These are phyloP conservation scores for Microplitis deprimator DNA, from an alignment of 2,888 invertebrate genomes.

Conservation along the genomic window DNA sequence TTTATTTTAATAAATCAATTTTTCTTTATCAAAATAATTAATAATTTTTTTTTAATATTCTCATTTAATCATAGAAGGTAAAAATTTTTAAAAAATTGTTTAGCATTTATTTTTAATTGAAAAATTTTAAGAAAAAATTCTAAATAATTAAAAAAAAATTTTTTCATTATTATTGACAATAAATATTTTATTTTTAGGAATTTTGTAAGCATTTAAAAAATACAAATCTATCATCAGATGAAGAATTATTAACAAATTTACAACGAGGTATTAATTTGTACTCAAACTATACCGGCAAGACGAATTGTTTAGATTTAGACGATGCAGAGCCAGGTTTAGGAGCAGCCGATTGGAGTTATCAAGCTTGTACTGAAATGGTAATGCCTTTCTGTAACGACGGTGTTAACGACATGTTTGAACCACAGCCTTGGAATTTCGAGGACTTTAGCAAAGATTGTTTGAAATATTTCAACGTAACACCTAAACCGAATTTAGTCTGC, in stretches of 20 bases:
- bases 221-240: constrained; percentile 52
- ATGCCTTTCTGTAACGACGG: constrained; percentile 93
- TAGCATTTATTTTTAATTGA: too few species aligned
- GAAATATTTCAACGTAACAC: constrained; percentile 79
- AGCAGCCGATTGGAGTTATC: constrained; percentile 83
- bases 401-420: constrained; percentile 87
- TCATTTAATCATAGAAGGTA: too few species aligned
- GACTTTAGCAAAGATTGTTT: constrained; percentile 79
- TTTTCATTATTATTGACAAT: too few species aligned
- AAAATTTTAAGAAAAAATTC: too few species aligned
- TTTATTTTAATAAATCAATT: neutral
- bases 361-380: constrained; percentile 97
- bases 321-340: constrained; percentile 76
- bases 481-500: constrained; percentile 79
- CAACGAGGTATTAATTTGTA: constrained; percentile 82
- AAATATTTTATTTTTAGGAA: constrained; percentile 65
- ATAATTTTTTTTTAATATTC: neutral
- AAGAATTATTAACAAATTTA: constrained; percentile 72
- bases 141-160: too few species aligned
- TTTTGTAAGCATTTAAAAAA: constrained; percentile 72
- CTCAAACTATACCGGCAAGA: constrained; percentile 85
- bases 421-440: constrained; percentile 81
- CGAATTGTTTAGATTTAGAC: constrained; percentile 79
- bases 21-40: too few species aligned
- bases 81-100: too few species aligned